Evolutionary conservation across 2,113 vertebrate genomes (phyloP).

Genomic region (Campylomormyrus numenius): DNA sequence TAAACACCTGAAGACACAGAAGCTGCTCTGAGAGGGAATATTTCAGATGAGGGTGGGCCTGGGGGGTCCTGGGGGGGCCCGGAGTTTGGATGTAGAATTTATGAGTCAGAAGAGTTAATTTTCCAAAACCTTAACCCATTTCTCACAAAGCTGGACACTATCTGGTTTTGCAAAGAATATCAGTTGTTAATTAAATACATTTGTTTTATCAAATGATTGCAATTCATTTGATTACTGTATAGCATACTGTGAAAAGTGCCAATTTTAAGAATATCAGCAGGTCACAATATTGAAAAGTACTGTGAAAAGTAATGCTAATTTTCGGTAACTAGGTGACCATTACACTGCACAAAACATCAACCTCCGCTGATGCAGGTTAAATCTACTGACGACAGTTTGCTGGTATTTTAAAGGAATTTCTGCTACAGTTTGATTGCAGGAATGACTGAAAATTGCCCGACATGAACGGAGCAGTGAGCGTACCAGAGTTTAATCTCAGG

Average conservation of each 20-base stretch:
- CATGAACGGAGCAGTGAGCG: background rate
- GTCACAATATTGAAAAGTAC: background rate
- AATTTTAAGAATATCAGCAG: background rate
- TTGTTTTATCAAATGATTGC: background rate
- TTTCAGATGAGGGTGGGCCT: background rate
- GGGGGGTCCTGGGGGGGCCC: background rate
- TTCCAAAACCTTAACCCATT: background rate
- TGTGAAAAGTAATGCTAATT: background rate
- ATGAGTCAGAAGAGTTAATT: slow-evolving; percentile 6
- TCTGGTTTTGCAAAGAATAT: background rate
- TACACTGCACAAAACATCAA: background rate
- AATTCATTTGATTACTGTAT: background rate
- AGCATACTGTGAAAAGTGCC: background rate
- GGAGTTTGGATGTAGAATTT: slow-evolving; percentile 12
- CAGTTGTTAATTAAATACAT: background rate
- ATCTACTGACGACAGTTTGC: background rate
- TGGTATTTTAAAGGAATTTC: background rate
- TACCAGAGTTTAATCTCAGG: background rate
- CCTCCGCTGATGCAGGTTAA: background rate
- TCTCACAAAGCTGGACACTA: background rate
- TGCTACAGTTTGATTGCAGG: background rate
- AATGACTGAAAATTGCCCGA: background rate
- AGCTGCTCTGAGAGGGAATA: background rate
- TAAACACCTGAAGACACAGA: background rate
- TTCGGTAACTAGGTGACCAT: background rate